Evolutionary conservation across 1,140 invertebrate species (phyloP).

Genomic region (Nasonia vitripennis): DNA sequence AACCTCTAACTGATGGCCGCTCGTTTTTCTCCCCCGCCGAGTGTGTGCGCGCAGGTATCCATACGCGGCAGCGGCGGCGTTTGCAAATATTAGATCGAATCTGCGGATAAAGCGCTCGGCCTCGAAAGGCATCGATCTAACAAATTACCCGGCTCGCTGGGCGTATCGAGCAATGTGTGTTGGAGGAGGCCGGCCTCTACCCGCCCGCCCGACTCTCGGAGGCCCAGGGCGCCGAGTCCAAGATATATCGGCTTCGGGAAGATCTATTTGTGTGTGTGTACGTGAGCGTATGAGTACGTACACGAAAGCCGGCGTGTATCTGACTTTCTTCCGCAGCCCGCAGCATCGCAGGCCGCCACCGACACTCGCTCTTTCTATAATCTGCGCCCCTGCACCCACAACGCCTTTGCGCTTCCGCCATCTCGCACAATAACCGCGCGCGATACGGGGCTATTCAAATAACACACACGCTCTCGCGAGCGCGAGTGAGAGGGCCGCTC

Average conservation of each 20-base stretch:
- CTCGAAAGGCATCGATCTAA: conserved; percentile 59
- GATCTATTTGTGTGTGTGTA: too few species aligned
- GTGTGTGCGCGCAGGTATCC: neutral
- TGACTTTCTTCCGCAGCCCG: neutral
- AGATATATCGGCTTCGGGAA: conserved; percentile 17
- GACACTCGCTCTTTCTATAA: conserved; percentile 1
- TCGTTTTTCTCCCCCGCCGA: conserved; percentile 57
- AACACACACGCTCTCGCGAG: neutral
- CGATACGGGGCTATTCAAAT: neutral
- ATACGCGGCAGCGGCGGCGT: conserved; percentile 46
- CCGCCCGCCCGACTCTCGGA: too few species aligned
- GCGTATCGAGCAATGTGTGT: conserved; percentile 46
- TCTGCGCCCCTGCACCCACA: neutral
- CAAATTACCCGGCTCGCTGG: conserved; percentile 59
- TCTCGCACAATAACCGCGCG: neutral
- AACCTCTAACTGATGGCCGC: conserved; percentile 63
- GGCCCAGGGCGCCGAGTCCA: conserved; percentile 8
- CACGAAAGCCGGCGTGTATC: neutral
- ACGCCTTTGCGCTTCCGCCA: neutral
- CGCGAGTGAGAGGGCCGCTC: too few species aligned
- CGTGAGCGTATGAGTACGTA: too few species aligned
- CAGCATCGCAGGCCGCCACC: too few species aligned
- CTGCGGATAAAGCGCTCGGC: conserved; percentile 56
- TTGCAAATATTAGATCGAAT: conserved; percentile 64
- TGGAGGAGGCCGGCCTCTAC: neutral